A percentile compares a stretch with the other conserved stretches of the same genome.
Conservation (phyloP, 2,113 vertebrate species). For the Hemiscyllium ocellatum region DNA sequence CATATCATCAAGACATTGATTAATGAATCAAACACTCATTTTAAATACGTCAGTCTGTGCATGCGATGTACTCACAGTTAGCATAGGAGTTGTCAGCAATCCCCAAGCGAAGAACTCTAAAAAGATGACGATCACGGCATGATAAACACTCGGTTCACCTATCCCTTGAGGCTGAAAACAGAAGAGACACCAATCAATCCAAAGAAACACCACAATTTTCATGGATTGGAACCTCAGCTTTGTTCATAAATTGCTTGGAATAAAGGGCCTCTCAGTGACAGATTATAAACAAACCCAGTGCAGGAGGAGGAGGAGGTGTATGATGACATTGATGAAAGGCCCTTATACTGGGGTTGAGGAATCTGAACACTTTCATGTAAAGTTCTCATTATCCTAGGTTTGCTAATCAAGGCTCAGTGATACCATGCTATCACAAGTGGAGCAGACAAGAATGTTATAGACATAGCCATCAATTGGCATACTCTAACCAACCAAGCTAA, state of each 20-base stretch:
- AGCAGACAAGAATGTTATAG: background rate
- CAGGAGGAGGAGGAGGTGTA: background rate
- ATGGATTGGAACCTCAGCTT: background rate
- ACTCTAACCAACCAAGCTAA: background rate
- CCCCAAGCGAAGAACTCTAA: constrained; percentile 89
- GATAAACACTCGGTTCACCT: constrained; percentile 83
- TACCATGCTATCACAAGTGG: background rate
- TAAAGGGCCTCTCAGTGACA: no score
- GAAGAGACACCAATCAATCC: constrained; percentile 4
- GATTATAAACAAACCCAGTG: background rate
- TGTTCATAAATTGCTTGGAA: no score
- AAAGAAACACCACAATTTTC: background rate
- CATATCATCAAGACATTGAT: no score
- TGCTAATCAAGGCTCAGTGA: background rate
- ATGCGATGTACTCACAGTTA: constrained; percentile 59
- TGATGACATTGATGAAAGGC: background rate
- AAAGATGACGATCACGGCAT: constrained; percentile 85
- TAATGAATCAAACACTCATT: background rate
- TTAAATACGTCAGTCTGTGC: background rate
- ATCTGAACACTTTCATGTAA: background rate
- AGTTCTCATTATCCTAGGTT: background rate
- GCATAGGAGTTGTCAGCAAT: constrained; percentile 78
- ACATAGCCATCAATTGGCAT: background rate
- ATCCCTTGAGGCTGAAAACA: constrained; percentile 73
- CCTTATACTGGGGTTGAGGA: background rate